Evolutionary conservation across 2,797 vertebrate genomes (phyloP).

Genomic region (Poecilia wingei): DNA sequence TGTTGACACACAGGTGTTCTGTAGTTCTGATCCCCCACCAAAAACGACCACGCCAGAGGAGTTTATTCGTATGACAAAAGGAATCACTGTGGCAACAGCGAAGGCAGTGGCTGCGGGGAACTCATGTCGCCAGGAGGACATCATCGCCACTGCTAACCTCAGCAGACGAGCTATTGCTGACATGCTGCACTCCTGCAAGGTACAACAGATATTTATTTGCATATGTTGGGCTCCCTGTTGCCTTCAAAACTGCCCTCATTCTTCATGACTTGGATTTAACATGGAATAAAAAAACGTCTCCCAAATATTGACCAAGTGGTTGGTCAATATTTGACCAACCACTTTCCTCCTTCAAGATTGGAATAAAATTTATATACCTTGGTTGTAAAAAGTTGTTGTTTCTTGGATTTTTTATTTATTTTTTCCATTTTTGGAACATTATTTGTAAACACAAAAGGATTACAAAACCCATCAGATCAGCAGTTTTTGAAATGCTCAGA

Average conservation of each 20-base stretch:
- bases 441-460: no score
- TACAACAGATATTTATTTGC: conserved; percentile 1
- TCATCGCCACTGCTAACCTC: conserved; percentile 95
- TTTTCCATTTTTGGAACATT: background rate
- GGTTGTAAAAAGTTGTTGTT: background rate
- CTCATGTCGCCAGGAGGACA: conserved; percentile 95
- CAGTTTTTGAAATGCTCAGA: background rate
- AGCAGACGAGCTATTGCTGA: conserved; percentile 94
- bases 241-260: background rate
- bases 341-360: background rate
- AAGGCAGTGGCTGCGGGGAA: conserved; percentile 98
- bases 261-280: background rate
- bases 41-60: conserved; percentile 95
- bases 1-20: conserved; percentile 86
- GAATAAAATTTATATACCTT: background rate
- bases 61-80: conserved; percentile 98
- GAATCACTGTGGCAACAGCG: conserved; percentile 97
- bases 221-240: no score
- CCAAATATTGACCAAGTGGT: background rate
- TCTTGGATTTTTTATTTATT: background rate
- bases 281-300: background rate
- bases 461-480: background rate
- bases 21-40: conserved; percentile 87
- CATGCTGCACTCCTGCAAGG: conserved; percentile 96
- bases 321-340: background rate